Base-by-base conservation (phyloP, 30 jellyfish, hydroid and myxozoan genomes). In the Nemopilema nomurai region DNA sequence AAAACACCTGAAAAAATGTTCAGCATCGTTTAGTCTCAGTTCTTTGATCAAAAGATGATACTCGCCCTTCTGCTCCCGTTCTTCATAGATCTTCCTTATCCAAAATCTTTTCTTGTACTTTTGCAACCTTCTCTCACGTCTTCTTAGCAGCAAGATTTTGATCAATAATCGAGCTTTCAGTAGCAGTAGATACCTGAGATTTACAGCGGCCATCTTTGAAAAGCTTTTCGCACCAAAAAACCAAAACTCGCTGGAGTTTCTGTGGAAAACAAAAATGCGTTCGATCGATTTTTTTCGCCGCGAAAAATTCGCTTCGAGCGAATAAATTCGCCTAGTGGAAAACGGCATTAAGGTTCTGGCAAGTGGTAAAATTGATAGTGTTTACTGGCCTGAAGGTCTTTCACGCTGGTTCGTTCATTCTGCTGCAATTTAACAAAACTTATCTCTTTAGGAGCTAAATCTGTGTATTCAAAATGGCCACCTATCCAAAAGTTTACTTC, bases 11-110 rank as follows among this genome's bases (percentile, higher is more conserved):
- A 82, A 82, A 71, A 82, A 82, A 32, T 82, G 71, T 50, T 51
- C 91, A 24, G 85, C 85, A 71, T 82, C 91, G 21, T 68, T 77
- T 29, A 82, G 78, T 71, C 85, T 69, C 27, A 82, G 85, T 71
- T 82, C 77, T 69, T 69, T 71, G 77, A 82, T 41, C 91, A 82
- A 82, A 68, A 69, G 85, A 53, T 82, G 90, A 62, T 80, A 33
- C 62, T 80, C 84, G 16, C 83, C 73, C 82, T 80, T 80, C 29
- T 80, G 63, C 64, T 79, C 80, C 41, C 80, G 79, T 24, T 8
- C 80, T 27, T 63, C 69, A 29, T 79, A 79, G 79, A 62, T 79
- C 82, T 19, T 29, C 79, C 89, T 79, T 53, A 72, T 72, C 82
- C 82, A 72, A 13, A 84, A 73, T 28, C 92, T 67, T 31, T 73